Evolutionary conservation across 2,888 invertebrate genomes (phyloP).

Genomic region (Siphlonurus alternatus): DNA sequence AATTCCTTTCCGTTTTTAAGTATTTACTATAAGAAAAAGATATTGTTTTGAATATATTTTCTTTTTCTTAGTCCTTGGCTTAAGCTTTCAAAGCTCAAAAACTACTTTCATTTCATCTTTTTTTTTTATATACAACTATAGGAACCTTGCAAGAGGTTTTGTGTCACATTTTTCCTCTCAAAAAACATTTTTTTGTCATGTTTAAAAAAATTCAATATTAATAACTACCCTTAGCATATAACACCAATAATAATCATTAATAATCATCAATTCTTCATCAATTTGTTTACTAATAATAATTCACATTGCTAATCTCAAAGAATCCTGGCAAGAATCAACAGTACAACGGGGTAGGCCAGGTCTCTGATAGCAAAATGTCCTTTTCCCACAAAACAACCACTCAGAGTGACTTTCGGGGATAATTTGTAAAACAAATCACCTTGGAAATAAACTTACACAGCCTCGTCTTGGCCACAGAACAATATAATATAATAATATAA

Average conservation of each 20-base stretch:
- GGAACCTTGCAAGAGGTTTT: slow-evolving; percentile 4
- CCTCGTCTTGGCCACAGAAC: not conserved
- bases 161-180: not conserved
- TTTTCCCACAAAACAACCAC: no score
- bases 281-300: not conserved
- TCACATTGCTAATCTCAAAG: not conserved
- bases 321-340: not conserved
- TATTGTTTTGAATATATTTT: not conserved
- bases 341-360: not conserved
- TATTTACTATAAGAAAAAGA: not conserved
- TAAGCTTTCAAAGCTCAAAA: not conserved
- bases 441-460: not conserved
- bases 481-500: not conserved
- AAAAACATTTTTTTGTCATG: not conserved
- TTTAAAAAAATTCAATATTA: not conserved
- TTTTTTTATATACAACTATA: not conserved
- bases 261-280: not conserved
- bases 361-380: not conserved
- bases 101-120: not conserved
- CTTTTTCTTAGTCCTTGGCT: not conserved
- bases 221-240: not conserved
- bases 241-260: not conserved
- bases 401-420: no score
- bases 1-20: no score
- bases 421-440: not conserved